phyloP scores from a whole-genome alignment of 2,113 vertebrate species.

The Fulica atra region DNA sequence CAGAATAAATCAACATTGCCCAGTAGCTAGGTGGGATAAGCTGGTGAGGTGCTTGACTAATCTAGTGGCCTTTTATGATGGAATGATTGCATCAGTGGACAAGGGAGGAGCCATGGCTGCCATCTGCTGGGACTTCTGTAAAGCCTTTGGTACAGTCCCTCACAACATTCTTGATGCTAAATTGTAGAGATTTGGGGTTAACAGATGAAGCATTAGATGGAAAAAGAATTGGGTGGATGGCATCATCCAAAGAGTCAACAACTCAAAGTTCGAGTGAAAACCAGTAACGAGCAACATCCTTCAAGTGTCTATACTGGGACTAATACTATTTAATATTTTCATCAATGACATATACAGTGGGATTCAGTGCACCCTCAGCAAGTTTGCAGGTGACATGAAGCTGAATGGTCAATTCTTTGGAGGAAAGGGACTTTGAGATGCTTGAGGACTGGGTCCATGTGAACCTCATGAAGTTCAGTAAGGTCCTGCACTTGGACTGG shows the following conservation, averaged over 20 bases:
- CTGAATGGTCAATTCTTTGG: not conserved
- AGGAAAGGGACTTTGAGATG: not conserved
- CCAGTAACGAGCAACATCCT: accelerated
- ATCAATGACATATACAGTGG: not conserved
- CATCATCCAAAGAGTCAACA: accelerated
- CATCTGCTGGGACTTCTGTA: not conserved
- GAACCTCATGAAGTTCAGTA: not conserved
- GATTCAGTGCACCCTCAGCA: not conserved
- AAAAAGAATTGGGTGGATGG: not conserved
- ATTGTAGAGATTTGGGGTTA: not conserved
- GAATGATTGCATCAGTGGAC: not conserved
- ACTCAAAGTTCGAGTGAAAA: not conserved
- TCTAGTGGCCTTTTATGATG: not conserved
- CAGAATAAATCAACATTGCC: not conserved
- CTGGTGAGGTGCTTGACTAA: not conserved
- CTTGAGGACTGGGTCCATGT: not conserved
- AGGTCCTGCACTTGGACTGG: not conserved
- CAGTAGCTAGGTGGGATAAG: not conserved
- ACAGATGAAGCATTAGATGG: not conserved
- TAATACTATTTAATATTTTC: not conserved
- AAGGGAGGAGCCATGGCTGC: not conserved
- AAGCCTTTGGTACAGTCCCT: not conserved
- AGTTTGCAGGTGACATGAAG: not conserved
- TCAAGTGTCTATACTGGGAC: not conserved
- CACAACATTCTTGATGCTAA: not conserved